Conservation (phyloP, 2,797 vertebrate species). For the Lepus oiostolus region DNA sequence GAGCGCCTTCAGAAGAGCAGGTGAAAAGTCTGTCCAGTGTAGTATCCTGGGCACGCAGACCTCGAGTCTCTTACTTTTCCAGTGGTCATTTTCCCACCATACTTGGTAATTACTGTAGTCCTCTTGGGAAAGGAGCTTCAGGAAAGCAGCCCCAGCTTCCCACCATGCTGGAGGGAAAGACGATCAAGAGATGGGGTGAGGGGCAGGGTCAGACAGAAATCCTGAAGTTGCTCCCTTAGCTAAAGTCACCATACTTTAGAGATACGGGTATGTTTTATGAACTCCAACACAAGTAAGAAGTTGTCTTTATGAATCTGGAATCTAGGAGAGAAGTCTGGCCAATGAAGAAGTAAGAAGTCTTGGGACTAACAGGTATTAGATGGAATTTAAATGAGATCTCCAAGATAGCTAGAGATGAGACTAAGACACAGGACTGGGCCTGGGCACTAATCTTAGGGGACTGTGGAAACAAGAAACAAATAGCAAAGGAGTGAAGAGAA, state of each 20-base stretch:
- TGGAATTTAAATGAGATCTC: constrained; percentile 44
- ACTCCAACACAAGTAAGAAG: background rate
- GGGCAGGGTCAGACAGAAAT: background rate
- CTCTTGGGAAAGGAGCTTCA: background rate
- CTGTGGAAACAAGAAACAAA: background rate
- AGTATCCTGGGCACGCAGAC: accelerated
- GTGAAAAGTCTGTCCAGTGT: too few species aligned
- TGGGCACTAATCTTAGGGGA: background rate
- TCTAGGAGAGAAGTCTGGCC: constrained; percentile 9
- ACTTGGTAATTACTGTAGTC: background rate
- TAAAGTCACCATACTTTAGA: background rate
- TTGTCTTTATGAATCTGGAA: constrained; percentile 43
- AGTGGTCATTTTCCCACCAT: too few species aligned
- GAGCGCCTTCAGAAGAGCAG: background rate
- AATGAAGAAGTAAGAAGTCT: background rate
- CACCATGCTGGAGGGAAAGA: background rate
- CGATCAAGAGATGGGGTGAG: accelerated
- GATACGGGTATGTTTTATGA: background rate
- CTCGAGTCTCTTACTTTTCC: background rate
- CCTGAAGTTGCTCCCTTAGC: background rate
- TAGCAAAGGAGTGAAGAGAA: background rate
- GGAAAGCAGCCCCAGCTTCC: too few species aligned
- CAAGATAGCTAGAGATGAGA: constrained; percentile 1
- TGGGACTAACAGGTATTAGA: constrained; percentile 10
- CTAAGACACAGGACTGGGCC: background rate